Base-by-base conservation (phyloP, 1,140 invertebrate species). In the Andrena cerasifolii region DNA sequence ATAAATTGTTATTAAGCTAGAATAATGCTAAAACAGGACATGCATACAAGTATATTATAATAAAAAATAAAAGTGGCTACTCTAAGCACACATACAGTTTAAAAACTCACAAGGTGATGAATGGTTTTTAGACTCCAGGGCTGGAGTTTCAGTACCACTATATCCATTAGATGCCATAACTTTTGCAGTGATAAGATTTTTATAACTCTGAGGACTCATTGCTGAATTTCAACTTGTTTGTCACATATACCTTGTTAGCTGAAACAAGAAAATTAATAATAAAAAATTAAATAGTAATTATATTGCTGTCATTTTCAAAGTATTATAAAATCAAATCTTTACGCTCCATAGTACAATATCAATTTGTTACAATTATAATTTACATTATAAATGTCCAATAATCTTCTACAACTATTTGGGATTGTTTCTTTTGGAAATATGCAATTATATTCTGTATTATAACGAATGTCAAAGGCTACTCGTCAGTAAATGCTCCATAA, bases 81-180 rank as follows among this genome's bases (percentile, higher is more conserved):
- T 87, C 88, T 85, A 91, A 86, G 88, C 92, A 91, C 90, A 92
- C 92, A 92, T 93, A 93, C 92, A 92, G 83, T 92, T 90, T 73
- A 91, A 80, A 61, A 87, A 92, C 92, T 92, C 91, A 93, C 92
- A 93, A 82, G 92, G 92, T 90, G 91, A 90, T 90, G 91, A 92
- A 88, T 91, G 87, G 79, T 84, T 90, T 65, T 89, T 90, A 47
- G 86, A 79, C 78, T 92, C 88, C 75, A 87, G 89, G 54, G 86
- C 66, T 72, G 83, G 76, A 54, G 84, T 70, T 54, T 84, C 83
- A 47, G 81, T 53, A 62, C 80, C 67, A 61, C 85, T 51, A 78
- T 90, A 88, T 81, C 92, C 91, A 82, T 93, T 92, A 33, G 91
- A 89, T 84, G 91, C 85, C 91, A 92, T 92, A 76, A 87, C 72